Evolutionary conservation across 2,888 invertebrate genomes (phyloP), one percentile per base, ranked within the genome.

Genomic region (Allygus modestus): DNA sequence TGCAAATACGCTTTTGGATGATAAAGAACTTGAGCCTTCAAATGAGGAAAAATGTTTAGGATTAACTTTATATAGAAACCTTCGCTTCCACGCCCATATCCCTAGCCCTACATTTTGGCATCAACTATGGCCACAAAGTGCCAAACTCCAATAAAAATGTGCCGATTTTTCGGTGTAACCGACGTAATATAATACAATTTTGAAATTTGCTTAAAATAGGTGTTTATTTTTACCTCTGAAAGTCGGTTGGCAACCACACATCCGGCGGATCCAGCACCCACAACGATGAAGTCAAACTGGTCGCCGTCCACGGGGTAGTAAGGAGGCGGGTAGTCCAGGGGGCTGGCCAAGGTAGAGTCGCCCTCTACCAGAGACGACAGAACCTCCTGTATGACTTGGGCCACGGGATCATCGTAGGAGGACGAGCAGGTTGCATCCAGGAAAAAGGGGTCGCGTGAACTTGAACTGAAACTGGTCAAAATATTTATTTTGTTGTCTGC

Each of bases 231-330:
- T 37, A 92, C 93, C 90, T 95, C 95, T 0, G 94, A 92, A 0
- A 96, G 91, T 0, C 96, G 92, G 87, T 94, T 93, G 0, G 96
- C 95, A 17, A 96, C 88, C 0, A 94, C 94, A 0, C 94, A 93
- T 0, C 96, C 96, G 0, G 94, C 93, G 0, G 94, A 85, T 2
- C 91, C 91, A 0, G 89, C 90, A 9, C 91, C 91, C 28, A 90
- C 89, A 86, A 89, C 84, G 28, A 89, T 87, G 85, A 88, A 89
- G 84, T 89, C 88, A 71, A 87, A 88, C 37, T 87, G 88, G 83
- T 84, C 7, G 90, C 89, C 0, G 88, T 91, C 94, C 23, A 88
- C 89, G 0, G 94, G 94, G 91, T 94, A 0, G 77, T 77, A 46
- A 26, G n/a, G 51, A 1, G 77, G 41, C 15, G 77, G 77, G 31